phyloP scores from a whole-genome alignment of 2,113 vertebrate species.

The Vicugna pacos region DNA sequence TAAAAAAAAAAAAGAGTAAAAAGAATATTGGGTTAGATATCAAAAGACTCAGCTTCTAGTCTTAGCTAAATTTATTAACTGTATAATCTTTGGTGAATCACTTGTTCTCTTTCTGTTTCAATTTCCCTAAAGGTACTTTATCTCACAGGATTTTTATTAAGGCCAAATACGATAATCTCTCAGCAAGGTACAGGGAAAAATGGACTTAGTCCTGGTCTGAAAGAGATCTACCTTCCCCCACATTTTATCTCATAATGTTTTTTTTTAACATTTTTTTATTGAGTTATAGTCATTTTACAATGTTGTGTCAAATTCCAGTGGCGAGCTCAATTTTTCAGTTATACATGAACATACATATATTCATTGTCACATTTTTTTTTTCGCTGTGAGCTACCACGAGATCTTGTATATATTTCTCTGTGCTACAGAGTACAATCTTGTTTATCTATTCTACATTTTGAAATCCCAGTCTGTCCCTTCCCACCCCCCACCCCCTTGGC shows the following conservation, averaged over 20 bases:
- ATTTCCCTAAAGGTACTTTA: constrained; percentile 15
- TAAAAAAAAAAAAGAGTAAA: background rate
- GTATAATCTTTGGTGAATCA: background rate
- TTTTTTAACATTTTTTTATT: too few relatives aligned
- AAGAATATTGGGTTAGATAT: constrained; percentile 12
- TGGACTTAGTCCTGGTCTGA: background rate
- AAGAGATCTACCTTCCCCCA: background rate
- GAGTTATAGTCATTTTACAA: too few relatives aligned
- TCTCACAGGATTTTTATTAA: constrained; percentile 21
- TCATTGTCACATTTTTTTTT: too few relatives aligned
- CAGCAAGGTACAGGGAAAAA: background rate
- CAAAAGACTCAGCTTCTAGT: background rate
- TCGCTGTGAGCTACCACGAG: too few relatives aligned
- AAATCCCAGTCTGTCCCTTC: too few relatives aligned
- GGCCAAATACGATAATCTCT: background rate
- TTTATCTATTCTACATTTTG: too few relatives aligned
- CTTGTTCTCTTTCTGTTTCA: constrained; percentile 38
- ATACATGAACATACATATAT: too few relatives aligned
- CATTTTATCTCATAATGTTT: background rate
- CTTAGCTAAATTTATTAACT: constrained; percentile 28
- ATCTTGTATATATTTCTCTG: too few relatives aligned
- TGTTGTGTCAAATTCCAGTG: too few relatives aligned
- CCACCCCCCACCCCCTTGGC: too few relatives aligned
- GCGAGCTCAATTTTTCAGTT: too few relatives aligned
- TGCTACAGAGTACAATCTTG: too few relatives aligned